phyloP scores from a whole-genome alignment of 2,888 invertebrate species.

The Plagodis dolabraria region DNA sequence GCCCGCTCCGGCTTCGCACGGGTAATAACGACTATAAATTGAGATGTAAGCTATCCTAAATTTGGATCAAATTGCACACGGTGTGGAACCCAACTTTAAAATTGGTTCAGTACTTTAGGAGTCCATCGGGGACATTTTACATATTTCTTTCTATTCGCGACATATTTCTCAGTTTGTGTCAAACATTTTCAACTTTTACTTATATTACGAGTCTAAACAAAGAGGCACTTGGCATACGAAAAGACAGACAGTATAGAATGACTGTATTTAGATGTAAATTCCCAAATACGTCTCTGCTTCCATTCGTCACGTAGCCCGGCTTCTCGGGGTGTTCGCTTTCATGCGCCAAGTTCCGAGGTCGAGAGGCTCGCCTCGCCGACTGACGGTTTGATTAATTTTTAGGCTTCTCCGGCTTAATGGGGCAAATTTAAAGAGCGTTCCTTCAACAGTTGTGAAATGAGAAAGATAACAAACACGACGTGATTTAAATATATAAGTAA shows the following conservation, averaged over 20 bases:
- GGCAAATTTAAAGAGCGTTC: conserved; percentile 8
- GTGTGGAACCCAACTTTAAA: no score
- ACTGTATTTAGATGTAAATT: conserved; percentile 7
- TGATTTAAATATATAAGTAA: neutral
- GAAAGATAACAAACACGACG: conserved; percentile 4
- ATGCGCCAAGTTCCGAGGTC: conserved; percentile 40
- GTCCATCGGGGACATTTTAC: no score
- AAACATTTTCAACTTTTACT: no score
- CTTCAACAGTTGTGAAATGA: conserved; percentile 6
- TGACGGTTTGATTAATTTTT: conserved; percentile 33
- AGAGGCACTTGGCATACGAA: no score
- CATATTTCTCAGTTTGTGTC: no score
- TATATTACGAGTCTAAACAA: no score
- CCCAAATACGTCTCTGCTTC: conserved; percentile 28
- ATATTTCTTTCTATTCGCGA: no score
- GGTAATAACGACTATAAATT: no score
- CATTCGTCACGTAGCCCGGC: conserved; percentile 38
- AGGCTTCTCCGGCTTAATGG: conserved; percentile 12
- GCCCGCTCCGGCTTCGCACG: no score
- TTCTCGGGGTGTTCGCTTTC: conserved; percentile 43
- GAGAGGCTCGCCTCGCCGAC: conserved; percentile 26
- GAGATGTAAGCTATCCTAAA: no score
- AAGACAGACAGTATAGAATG: neutral
- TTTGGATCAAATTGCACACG: no score
- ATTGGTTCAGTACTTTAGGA: no score